Base-by-base conservation (phyloP, 2,888 invertebrate genomes). In the Hyposoter didymator region DNA sequence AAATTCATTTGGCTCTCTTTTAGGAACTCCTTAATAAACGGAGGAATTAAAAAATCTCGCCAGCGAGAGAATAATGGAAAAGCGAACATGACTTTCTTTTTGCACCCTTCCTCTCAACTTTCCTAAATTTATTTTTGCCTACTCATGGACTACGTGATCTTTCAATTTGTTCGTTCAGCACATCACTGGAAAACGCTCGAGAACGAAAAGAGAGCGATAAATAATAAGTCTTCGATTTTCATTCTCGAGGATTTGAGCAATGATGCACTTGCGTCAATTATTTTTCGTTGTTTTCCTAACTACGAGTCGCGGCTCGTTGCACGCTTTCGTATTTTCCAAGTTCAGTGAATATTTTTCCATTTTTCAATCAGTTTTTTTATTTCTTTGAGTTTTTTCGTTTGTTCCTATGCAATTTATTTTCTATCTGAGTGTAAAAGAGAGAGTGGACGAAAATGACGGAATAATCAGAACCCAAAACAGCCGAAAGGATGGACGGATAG, bases 401-500 rank as follows among this genome's bases (percentile, higher is more conserved):
- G 35, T 35, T 35, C 4, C 55, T 55, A 59, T 59, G 28, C 1
- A 55, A 22, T 55, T 59, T 28, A 10, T 28, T 59, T 28, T 59
- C 52, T 22, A 22, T 55, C 22, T 12, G 35, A 39, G 52, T 22
- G 22, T 4, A 35, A 49, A 49, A 45, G 62, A 67, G 69, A 72
- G 35, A 69, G 69, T 69, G 43, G 14, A 28, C 1, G 22, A 66
- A 19, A 64, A 49, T 64, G 64, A 19, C 14, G 55, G 72, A 66
- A 73, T 52, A 76, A 74, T 66, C 74, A 45, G 78, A 82, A 72
- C 80, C 79, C 74, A 89, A 66, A 76, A 89, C 92, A 92, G 91
- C 92, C 90, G 87, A 90, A 86, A 89, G 87, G 92, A 86, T 91
- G 92, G 92, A 92, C 92, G 92, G 92, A 92, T 92, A 88, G 90